Evolutionary conservation across 2,113 vertebrate species (phyloP).

Genomic region (Catharus minimus): DNA sequence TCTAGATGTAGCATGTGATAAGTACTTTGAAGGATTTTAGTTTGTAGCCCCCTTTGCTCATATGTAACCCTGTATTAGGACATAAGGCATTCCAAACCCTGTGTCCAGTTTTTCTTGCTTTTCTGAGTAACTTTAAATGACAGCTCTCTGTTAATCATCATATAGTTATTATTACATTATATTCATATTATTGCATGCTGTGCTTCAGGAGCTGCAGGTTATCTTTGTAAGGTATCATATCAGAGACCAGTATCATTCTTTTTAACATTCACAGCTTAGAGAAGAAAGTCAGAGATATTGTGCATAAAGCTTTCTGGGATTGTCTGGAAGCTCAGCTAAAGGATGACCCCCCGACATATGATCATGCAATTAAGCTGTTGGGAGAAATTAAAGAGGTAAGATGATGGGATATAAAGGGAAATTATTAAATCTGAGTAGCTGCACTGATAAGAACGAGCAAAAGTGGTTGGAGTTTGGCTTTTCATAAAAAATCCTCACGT

Average conservation of each 20-base stretch:
- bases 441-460: not conserved
- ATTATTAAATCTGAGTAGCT: not conserved
- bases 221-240: not conserved
- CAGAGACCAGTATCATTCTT: not conserved
- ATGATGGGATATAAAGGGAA: not conserved
- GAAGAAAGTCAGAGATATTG: slow-evolving; percentile 90
- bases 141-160: not conserved
- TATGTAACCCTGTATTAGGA: not conserved
- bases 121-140: not conserved
- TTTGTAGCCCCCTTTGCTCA: not conserved
- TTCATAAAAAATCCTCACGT: not conserved
- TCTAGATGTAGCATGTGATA: not conserved
- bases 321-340: slow-evolving; percentile 87
- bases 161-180: not conserved
- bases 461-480: not conserved
- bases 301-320: slow-evolving; percentile 97
- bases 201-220: slow-evolving; percentile 3
- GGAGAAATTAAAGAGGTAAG: slow-evolving; percentile 85
- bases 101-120: not conserved
- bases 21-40: not conserved
- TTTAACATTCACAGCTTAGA: slow-evolving; percentile 80
- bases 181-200: not conserved
- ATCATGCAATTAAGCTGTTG: slow-evolving; percentile 79
- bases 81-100: not conserved
- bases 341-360: slow-evolving; percentile 83